phyloP scores from a whole-genome alignment of 1,140 invertebrate genomes.

The Frieseomelitta varia region DNA sequence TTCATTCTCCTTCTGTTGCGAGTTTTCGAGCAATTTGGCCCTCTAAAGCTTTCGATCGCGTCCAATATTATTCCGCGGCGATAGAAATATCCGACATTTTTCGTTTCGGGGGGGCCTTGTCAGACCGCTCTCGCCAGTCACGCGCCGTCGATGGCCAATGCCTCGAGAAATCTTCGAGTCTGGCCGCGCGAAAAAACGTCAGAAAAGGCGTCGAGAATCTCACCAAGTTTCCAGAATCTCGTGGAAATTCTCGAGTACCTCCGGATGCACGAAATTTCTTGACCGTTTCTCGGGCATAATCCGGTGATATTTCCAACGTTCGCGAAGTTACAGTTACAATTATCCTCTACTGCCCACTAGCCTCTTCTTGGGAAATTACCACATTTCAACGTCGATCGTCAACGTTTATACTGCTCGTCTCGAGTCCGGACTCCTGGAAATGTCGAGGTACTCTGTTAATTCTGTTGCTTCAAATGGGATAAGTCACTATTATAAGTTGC shows the following conservation, averaged over 20 bases:
- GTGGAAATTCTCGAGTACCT: neutral
- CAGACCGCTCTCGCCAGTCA: neutral
- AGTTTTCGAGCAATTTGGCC: constrained; percentile 11
- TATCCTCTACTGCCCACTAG: neutral
- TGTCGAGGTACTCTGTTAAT: too few species aligned
- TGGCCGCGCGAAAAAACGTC: neutral
- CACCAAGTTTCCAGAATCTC: neutral
- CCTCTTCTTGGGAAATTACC: neutral
- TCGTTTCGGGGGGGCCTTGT: too few species aligned
- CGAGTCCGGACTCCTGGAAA: too few species aligned
- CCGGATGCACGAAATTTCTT: neutral
- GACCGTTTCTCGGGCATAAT: neutral
- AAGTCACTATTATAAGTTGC: too few species aligned
- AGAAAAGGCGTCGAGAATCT: neutral
- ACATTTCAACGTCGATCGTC: neutral
- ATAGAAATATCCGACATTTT: neutral
- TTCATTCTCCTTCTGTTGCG: constrained; percentile 1
- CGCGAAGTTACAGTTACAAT: neutral
- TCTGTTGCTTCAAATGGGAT: too few species aligned
- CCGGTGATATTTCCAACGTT: neutral
- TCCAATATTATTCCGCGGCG: constrained; percentile 6
- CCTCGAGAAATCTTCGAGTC: neutral
- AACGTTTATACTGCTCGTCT: too few species aligned
- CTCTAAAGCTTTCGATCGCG: constrained; percentile 1
- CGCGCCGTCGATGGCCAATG: neutral